These are phyloP conservation scores for Poeciliopsis gracilis DNA, from an alignment of 2,797 vertebrate species.

Conservation along the genomic window DNA sequence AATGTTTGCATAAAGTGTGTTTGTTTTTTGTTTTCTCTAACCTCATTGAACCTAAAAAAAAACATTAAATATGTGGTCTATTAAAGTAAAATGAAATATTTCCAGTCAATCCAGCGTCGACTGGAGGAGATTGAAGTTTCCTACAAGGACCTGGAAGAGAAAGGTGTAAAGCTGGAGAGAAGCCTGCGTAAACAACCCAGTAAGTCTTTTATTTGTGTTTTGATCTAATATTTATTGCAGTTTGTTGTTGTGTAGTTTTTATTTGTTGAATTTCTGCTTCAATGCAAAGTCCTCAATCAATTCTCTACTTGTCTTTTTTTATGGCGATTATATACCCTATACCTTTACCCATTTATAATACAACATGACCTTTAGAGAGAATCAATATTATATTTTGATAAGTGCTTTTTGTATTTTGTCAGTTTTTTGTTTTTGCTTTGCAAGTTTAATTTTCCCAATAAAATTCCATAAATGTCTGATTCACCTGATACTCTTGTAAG, in stretches of 20 bases:
- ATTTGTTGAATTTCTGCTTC: not conserved
- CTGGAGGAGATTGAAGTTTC: constrained; percentile 92
- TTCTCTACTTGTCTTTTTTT: not conserved
- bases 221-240: not conserved
- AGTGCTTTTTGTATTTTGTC: not conserved
- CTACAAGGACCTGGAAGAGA: constrained; percentile 88
- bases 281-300: not conserved
- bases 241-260: not conserved
- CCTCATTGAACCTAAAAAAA: not conserved
- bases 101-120: constrained; percentile 90
- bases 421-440: not conserved
- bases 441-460: not conserved
- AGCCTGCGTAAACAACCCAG: constrained; percentile 82
- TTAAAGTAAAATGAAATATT: not conserved
- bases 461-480: not conserved
- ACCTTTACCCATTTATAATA: too few relatives aligned
- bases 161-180: constrained; percentile 86
- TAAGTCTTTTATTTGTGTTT: constrained; percentile 58
- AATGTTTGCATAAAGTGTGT: not conserved
- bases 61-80: not conserved
- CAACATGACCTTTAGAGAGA: not conserved
- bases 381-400: not conserved
- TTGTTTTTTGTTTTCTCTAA: not conserved
- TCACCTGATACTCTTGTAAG: not conserved
- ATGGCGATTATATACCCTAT: not conserved